Evolutionary conservation across 2,888 invertebrate species (phyloP).

Genomic region (Osmoderma eremita): DNA sequence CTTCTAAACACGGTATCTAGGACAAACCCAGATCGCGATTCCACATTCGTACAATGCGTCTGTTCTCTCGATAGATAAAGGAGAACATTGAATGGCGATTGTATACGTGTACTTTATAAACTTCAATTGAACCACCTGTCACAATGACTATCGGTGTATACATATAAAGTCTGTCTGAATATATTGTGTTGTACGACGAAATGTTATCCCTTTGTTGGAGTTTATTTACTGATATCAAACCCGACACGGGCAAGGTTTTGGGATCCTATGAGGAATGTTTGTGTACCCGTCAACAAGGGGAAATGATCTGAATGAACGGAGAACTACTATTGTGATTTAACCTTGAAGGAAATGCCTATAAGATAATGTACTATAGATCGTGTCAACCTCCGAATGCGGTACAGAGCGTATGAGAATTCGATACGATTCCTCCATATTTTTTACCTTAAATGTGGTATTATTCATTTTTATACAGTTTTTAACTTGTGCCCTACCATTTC

Average conservation of each 20-base stretch:
- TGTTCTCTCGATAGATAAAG: constrained; percentile 13
- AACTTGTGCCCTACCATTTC: no score
- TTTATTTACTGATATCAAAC: constrained; percentile 2
- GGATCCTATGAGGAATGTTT: not conserved
- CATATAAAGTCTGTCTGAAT: constrained; percentile 4
- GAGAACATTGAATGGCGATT: constrained; percentile 24
- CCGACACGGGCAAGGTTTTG: not conserved
- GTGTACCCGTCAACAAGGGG: no score
- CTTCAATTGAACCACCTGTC: constrained; percentile 29
- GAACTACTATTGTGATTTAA: no score
- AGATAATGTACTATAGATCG: no score
- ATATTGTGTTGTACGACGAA: constrained; percentile 1
- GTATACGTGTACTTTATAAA: not conserved
- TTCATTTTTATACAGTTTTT: no score
- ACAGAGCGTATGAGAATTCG: no score
- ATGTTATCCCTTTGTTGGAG: constrained; percentile 2
- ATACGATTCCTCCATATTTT: no score
- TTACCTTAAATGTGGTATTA: no score
- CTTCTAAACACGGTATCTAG: constrained; percentile 25
- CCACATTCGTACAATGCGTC: constrained; percentile 20
- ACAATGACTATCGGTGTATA: not conserved
- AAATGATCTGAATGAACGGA: no score
- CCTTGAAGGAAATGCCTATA: no score
- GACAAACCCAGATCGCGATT: constrained; percentile 19
- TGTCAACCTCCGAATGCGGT: no score